Conservation (phyloP, 2,797 vertebrate species). For the Apodemus agrarius region DNA sequence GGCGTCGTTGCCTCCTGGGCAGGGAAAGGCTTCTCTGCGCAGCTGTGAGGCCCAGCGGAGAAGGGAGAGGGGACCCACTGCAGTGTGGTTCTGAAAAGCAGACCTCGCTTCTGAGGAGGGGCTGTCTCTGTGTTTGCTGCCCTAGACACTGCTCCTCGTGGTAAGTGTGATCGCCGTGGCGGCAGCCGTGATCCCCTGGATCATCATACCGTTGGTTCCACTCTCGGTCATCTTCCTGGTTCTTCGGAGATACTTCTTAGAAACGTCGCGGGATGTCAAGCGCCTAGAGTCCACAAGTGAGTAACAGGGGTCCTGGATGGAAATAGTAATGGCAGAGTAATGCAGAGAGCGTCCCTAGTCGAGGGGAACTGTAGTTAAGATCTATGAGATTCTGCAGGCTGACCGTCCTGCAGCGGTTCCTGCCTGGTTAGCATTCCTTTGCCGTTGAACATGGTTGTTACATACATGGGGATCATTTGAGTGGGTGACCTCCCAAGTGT, state of each 20-base stretch:
- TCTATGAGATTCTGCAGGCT: too few relatives aligned
- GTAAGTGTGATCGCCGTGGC: conserved; percentile 91
- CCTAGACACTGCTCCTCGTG: conserved; percentile 93
- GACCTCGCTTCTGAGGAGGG: conserved; percentile 54
- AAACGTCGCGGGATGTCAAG: conserved; percentile 94
- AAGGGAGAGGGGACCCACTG: too few relatives aligned
- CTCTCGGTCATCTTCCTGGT: conserved; percentile 91
- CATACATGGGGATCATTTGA: rapidly evolving
- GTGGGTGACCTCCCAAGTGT: not conserved
- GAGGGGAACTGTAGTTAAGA: not conserved
- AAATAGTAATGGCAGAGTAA: not conserved
- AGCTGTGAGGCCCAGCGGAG: not conserved
- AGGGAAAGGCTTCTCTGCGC: not conserved
- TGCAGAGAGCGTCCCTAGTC: not conserved
- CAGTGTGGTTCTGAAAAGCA: not conserved
- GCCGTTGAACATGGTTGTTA: rapidly evolving
- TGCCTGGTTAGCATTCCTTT: not conserved
- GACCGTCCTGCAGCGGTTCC: not conserved
- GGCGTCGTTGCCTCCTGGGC: not conserved
- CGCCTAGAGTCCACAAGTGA: conserved; percentile 94
- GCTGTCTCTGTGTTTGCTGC: conserved; percentile 74
- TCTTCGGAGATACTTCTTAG: conserved; percentile 92
- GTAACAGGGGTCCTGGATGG: conserved; percentile 65
- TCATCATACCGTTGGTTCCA: conserved; percentile 90
- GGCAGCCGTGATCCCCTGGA: conserved; percentile 92